Percentiles rank a stretch among this genome's conserved stretches.
phyloP scores from a whole-genome alignment of 2,888 invertebrate species.

The Dryobota labecula region DNA sequence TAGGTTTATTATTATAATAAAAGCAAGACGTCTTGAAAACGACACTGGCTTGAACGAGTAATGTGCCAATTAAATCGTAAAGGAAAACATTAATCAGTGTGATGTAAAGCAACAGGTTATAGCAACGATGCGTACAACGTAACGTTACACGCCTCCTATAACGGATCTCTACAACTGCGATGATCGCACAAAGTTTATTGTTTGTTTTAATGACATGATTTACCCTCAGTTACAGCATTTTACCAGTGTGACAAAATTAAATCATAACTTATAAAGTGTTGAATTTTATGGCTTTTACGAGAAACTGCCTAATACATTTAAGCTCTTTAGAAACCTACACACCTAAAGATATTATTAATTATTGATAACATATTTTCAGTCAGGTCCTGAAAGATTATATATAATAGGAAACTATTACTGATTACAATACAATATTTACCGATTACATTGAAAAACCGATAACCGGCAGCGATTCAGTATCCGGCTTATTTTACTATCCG shows the following conservation, averaged over 20 bases:
- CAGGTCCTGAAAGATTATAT: slow-evolving; percentile 33
- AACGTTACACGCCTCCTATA: slow-evolving; percentile 28
- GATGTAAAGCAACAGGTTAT: slow-evolving; percentile 57
- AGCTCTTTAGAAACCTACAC: not conserved
- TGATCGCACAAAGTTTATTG: slow-evolving; percentile 34
- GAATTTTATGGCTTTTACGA: not conserved
- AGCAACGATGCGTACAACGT: slow-evolving; percentile 31
- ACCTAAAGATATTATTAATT: not conserved
- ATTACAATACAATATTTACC: not conserved
- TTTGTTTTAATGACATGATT: slow-evolving; percentile 9
- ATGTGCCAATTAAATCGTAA: slow-evolving; percentile 71
- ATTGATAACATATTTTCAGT: slow-evolving; percentile 61
- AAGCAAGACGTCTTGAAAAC: slow-evolving; percentile 65
- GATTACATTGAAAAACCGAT: not conserved
- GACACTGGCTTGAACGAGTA: slow-evolving; percentile 60
- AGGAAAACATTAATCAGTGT: slow-evolving; percentile 69
- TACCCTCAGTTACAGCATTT: slow-evolving; percentile 19
- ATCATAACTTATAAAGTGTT: not conserved
- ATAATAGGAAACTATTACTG: not conserved
- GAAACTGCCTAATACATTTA: not conserved
- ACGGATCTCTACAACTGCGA: slow-evolving; percentile 25
- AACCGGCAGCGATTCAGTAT: not conserved
- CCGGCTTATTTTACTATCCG: slow-evolving; percentile 22
- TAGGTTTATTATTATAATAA: slow-evolving; percentile 76
- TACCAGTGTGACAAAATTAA: not conserved